Conservation (phyloP, 2,888 invertebrate species). For the Acanthopleura granulata region DNA sequence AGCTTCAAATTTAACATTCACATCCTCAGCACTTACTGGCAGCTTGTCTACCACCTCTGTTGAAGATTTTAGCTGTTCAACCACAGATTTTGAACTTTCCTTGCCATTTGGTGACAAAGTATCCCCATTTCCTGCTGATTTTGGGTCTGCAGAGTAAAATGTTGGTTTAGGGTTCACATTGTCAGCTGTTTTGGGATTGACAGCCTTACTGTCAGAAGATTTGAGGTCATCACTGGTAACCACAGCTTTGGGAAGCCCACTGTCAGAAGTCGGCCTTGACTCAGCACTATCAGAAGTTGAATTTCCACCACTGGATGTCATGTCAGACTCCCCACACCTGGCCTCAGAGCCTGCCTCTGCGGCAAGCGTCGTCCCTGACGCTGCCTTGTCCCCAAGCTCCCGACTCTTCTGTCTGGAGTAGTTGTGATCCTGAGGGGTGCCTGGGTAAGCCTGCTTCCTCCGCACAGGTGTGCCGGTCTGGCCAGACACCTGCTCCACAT, state of each 20-base stretch:
- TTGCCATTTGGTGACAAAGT: too few relatives aligned
- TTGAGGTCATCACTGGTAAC: slow-evolving; percentile 9
- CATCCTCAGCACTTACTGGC: too few relatives aligned
- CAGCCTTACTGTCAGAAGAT: slow-evolving; percentile 16
- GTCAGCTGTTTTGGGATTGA: neutral
- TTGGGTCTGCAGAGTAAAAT: too few relatives aligned
- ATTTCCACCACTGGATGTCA: neutral
- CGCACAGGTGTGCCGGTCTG: neutral
- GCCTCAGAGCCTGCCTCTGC: neutral
- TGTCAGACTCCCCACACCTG: neutral
- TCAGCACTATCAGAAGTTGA: slow-evolving; percentile 9
- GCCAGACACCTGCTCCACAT: neutral
- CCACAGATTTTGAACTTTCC: too few relatives aligned
- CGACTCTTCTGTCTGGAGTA: slow-evolving; percentile 54
- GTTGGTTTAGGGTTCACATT: too few relatives aligned
- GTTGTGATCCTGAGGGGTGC: slow-evolving; percentile 55
- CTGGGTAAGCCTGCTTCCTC: slow-evolving; percentile 30
- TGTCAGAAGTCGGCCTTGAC: too few relatives aligned
- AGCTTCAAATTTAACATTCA: too few relatives aligned
- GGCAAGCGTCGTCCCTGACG: slow-evolving; percentile 19
- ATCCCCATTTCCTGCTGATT: too few relatives aligned
- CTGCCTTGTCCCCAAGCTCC: slow-evolving; percentile 28
- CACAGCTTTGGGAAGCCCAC: slow-evolving; percentile 1
- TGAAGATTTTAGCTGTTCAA: too few relatives aligned
- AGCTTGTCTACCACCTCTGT: too few relatives aligned